A percentile compares a stretch with the other conserved stretches of the same genome.
Evolutionary conservation across 1,140 invertebrate genomes (phyloP).

Genomic region (Bicyclus anynana): DNA sequence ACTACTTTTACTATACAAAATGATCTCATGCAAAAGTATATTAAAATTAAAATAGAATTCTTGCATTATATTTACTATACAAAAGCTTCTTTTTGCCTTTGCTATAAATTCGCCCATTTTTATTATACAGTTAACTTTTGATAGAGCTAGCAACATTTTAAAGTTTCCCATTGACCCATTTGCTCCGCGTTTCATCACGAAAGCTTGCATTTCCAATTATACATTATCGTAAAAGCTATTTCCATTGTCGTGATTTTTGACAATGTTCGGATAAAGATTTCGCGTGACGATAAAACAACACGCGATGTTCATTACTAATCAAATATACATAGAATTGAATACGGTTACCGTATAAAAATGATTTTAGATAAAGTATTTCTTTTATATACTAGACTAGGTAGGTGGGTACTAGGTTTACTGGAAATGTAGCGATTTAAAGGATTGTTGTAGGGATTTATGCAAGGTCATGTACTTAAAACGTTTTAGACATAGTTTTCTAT

Average conservation of each 20-base stretch:
- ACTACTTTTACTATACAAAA: no score
- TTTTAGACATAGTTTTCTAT: no score
- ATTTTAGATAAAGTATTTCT: no score
- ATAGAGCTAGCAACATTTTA: background rate
- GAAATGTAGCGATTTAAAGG: no score
- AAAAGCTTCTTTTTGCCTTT: background rate
- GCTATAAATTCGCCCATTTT: background rate
- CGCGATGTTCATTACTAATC: slow-evolving; percentile 10
- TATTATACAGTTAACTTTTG: background rate
- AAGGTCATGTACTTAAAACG: no score
- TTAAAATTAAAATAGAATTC: no score
- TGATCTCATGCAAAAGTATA: no score
- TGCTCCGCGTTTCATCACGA: slow-evolving; percentile 1
- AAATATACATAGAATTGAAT: slow-evolving; percentile 3
- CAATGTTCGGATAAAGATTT: slow-evolving; percentile 13
- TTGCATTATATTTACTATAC: background rate
- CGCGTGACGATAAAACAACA: slow-evolving; percentile 11
- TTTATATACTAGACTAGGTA: no score
- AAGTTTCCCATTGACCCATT: background rate
- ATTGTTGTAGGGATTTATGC: no score
- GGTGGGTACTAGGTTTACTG: no score
- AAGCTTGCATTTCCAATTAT: slow-evolving; percentile 8
- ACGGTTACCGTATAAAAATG: background rate
- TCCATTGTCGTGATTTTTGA: slow-evolving; percentile 7
- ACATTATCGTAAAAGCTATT: background rate